Evolutionary conservation across 2,797 vertebrate species (phyloP).

Genomic region (Malurus leucopterus): DNA sequence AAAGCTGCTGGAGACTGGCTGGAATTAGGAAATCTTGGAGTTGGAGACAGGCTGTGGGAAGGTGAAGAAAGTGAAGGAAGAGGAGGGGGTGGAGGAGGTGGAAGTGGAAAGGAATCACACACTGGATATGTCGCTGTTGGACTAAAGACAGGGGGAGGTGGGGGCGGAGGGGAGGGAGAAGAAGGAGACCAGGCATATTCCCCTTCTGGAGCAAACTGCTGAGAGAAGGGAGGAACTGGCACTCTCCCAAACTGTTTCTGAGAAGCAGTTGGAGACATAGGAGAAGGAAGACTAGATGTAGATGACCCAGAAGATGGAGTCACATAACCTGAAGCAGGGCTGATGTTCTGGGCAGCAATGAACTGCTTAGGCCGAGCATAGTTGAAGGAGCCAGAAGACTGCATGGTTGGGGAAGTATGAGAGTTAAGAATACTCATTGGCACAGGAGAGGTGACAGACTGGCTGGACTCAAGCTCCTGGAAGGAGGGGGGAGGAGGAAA

Average conservation of each 20-base stretch:
- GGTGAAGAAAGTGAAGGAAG: slow-evolving; percentile 71
- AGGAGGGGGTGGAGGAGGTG: slow-evolving; percentile 78
- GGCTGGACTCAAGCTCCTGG: slow-evolving; percentile 86
- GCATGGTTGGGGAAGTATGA: slow-evolving; percentile 82
- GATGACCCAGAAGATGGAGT: slow-evolving; percentile 88
- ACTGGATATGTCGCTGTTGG: slow-evolving; percentile 57
- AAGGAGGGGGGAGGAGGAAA: slow-evolving; percentile 92
- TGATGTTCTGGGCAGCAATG: slow-evolving; percentile 91
- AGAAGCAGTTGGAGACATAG: slow-evolving; percentile 83
- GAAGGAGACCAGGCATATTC: slow-evolving; percentile 79
- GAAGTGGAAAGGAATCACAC: slow-evolving; percentile 74
- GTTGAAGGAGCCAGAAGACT: slow-evolving; percentile 92
- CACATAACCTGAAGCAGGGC: slow-evolving; percentile 74
- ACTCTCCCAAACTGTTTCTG: slow-evolving; percentile 82
- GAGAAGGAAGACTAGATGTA: slow-evolving; percentile 86
- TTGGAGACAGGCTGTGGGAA: slow-evolving; percentile 68
- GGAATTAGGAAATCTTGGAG: slow-evolving; percentile 78
- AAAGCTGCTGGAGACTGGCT: slow-evolving; percentile 88
- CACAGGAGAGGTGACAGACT: slow-evolving; percentile 55
- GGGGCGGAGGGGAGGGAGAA: slow-evolving; percentile 90
- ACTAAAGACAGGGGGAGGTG: slow-evolving; percentile 82
- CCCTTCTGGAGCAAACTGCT: slow-evolving; percentile 74
- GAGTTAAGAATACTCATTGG: slow-evolving; percentile 78
- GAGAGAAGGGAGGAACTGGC: slow-evolving; percentile 74
- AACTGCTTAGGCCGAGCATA: slow-evolving; percentile 98